Conservation (phyloP, 1,140 invertebrate genomes). For the Bathynomus jamesi region DNA sequence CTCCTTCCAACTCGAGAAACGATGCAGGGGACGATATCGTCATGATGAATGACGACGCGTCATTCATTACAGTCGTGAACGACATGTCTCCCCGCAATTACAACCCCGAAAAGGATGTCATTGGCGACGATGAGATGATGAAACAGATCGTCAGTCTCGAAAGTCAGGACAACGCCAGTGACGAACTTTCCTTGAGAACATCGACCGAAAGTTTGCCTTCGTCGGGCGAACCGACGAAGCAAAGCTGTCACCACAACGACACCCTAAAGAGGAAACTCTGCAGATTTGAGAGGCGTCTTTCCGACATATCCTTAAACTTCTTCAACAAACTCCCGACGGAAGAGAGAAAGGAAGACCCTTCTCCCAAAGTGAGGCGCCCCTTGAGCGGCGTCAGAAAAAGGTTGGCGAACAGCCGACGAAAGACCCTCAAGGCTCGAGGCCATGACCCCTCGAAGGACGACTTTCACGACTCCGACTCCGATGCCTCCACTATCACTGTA, state of each 20-base stretch:
- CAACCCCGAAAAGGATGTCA: background rate
- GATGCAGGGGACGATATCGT: background rate
- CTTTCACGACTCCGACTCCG: too few species aligned
- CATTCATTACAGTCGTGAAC: background rate
- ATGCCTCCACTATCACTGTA: too few species aligned
- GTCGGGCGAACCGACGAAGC: background rate
- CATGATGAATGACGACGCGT: background rate
- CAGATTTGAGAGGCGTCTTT: background rate
- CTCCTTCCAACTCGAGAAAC: background rate
- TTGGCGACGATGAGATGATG: background rate
- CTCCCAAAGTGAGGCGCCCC: background rate
- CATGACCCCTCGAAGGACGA: too few species aligned
- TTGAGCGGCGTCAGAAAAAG: background rate
- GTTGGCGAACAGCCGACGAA: background rate
- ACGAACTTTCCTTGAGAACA: background rate
- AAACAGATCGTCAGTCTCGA: background rate
- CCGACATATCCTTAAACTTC: background rate
- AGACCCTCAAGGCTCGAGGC: background rate
- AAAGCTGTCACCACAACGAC: background rate
- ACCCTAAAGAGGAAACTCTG: background rate
- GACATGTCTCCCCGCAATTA: background rate
- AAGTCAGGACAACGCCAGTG: too few species aligned
- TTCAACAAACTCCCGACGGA: background rate
- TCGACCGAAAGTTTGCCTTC: background rate
- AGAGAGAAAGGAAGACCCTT: background rate